Base-by-base conservation (phyloP, 2,888 invertebrate species). In the Metallyticus violacea region DNA sequence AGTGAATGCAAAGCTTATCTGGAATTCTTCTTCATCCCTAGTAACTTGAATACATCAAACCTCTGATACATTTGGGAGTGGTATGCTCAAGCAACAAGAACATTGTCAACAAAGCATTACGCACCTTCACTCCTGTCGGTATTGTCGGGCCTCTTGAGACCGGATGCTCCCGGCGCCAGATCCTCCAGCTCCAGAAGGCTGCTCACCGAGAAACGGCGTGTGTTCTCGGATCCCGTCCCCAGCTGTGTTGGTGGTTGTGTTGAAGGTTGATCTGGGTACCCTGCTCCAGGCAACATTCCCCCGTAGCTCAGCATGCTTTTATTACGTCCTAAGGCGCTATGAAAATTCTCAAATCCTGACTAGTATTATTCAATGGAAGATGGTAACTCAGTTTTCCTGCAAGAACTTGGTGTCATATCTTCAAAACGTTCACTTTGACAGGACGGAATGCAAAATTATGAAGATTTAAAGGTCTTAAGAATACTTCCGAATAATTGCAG, bases 161-260 rank as follows among this genome's bases (percentile, higher is more conserved):
- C 81, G 25, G 84, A 7, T 26, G 79, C 80, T 22, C 40, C 79
- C 27, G 87, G 82, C 15, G 86, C 81, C 77, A 88, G 80, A 2
- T 86, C 85, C 86, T 87, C 88, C 80, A 88, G 86, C 84, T 88
- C 88, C 87, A 88, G 85, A 28, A 88, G 82, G 29, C 87, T 87
- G 87, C 86, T 88, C 78, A 88, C 88, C 26, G 88, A 88, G 86
- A 88, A 88, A 77, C 88, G 87, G 15, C 88, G 84, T 22, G 87
- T 78, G 85, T 88, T 88, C 79, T 88, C 86, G 25, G 87, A 40
- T 9, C 81, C 85, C 40, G 87, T 22, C 81, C 40, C 40, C 4
- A 84, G 15, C 6, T 62, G 76, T 26, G 83, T n/a, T 79, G 26
- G 77, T 7, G 26, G 83, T 29, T 30, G 85, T 29, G 26, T 6